Conservation (phyloP, 2,888 invertebrate genomes). For the Aporophyla nigra region DNA sequence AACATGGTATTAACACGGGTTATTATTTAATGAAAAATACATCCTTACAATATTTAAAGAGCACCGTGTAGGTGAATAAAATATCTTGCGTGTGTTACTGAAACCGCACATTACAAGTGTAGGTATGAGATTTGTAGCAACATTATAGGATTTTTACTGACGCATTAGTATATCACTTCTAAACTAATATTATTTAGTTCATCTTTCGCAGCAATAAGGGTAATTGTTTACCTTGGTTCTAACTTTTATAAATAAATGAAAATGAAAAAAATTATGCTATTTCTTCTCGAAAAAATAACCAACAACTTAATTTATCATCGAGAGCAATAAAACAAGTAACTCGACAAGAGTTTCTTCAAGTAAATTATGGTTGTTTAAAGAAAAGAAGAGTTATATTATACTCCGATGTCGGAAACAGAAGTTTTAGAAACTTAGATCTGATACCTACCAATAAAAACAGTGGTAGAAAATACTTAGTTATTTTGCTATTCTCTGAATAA, state of each 20-base stretch:
- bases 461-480: background rate
- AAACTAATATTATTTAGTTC: background rate
- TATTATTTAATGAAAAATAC: background rate
- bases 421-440: slow-evolving; percentile 20
- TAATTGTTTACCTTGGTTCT: background rate
- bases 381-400: slow-evolving; percentile 25
- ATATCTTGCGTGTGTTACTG: background rate
- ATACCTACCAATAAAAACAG: background rate
- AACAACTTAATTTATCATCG: slow-evolving; percentile 8
- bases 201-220: background rate
- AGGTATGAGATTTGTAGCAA: no score
- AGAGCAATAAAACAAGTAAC: slow-evolving; percentile 32
- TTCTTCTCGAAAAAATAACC: background rate
- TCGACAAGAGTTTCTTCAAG: slow-evolving; percentile 6
- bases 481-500: background rate
- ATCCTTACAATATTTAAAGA: background rate
- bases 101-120: no score
- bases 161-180: no score
- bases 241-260: slow-evolving; percentile 7
- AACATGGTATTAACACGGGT: background rate
- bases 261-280: background rate
- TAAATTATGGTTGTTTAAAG: slow-evolving; percentile 21
- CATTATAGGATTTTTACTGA: background rate
- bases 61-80: background rate
- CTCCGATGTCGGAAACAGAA: slow-evolving; percentile 20